Base-by-base conservation (phyloP, 2,797 vertebrate species). In the Mormyrops boulengeri region DNA sequence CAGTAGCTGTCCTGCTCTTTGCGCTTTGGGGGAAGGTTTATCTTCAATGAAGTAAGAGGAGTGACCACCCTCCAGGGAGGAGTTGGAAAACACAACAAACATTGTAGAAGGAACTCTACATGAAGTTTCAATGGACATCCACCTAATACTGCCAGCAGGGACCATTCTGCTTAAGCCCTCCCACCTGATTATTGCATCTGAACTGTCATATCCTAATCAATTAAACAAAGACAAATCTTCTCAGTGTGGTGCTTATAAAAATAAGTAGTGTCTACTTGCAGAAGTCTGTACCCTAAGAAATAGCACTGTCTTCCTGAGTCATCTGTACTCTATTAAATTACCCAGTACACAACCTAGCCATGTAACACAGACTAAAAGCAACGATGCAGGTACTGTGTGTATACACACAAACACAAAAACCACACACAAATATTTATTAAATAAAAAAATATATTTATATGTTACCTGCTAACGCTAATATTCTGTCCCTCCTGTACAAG, bases 281-380 rank as follows among this genome's bases (percentile, higher is more conserved):
- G 87, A 91, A 84, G 69, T 90, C 90, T 91, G 92, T 60, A 87
- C 91, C 90, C 91, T 92, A 89, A 94, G 93, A 94, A 94, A 94
- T 92, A 93, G 88, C 85, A 84, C 38, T 89, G 89, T 90, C 80
- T 91, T 90, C 52, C 90, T 11, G 30, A 92, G 85, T 85, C 66
- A 82, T 87, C 19, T 60, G 55, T 89, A 19, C 55, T 55, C 41
- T 82, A 82, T 82, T 85, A 86, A 55, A 86, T 86, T 86, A 86
- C 11, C 49, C 85, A 62, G 90, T 44, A 44, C 41, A 47, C 19
- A 90, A 92, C 92, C 91, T 88, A 90, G 73, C 90, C 92, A 90
- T 93, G 90, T 90, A 91, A 89, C 86, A 9, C 86, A 88, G 90
- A 91, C 73, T 69, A 60, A 89, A 77, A 80, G 89, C 90, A 89